A percentile compares a stretch with the other conserved stretches of the same genome.
These are phyloP conservation scores for Poecilia latipinna DNA, from an alignment of 2,113 vertebrate species.

Conservation along the genomic window DNA sequence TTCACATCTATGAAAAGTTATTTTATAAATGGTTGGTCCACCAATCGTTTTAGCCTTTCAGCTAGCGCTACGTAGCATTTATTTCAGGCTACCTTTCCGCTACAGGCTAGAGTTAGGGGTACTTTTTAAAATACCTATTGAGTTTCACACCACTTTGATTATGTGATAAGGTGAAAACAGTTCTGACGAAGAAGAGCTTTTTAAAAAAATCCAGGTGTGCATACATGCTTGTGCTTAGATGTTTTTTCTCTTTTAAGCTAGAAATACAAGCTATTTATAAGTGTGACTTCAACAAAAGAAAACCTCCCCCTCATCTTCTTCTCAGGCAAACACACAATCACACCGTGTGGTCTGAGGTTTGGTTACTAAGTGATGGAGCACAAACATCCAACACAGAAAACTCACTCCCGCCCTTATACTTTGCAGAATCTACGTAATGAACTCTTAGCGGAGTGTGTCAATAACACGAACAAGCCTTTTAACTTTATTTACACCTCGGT, in stretches of 20 bases:
- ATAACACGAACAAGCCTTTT: neutral
- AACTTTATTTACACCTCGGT: neutral
- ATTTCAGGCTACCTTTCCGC: neutral
- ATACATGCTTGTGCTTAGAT: constrained; percentile 1
- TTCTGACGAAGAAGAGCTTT: neutral
- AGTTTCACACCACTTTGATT: neutral
- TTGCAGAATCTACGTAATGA: constrained; percentile 19
- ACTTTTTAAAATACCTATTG: neutral
- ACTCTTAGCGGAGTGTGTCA: neutral
- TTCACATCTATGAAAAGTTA: too few relatives aligned
- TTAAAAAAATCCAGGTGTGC: neutral
- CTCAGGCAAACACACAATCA: constrained; percentile 33
- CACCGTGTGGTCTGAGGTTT: constrained; percentile 73
- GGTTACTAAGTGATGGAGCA: constrained; percentile 57
- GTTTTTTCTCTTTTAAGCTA: constrained; percentile 23
- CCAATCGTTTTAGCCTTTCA: too few relatives aligned
- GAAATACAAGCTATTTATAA: constrained; percentile 54
- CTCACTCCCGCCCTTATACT: constrained; percentile 27
- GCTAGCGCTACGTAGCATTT: too few relatives aligned
- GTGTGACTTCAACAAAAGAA: constrained; percentile 34
- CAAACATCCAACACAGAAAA: constrained; percentile 40
- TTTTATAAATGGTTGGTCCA: too few relatives aligned
- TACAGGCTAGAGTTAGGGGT: neutral
- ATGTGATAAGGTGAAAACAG: constrained; percentile 9
- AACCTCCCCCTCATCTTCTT: constrained; percentile 1